phyloP scores from a whole-genome alignment of 2,888 invertebrate genomes.

The Lithophane leautieri region DNA sequence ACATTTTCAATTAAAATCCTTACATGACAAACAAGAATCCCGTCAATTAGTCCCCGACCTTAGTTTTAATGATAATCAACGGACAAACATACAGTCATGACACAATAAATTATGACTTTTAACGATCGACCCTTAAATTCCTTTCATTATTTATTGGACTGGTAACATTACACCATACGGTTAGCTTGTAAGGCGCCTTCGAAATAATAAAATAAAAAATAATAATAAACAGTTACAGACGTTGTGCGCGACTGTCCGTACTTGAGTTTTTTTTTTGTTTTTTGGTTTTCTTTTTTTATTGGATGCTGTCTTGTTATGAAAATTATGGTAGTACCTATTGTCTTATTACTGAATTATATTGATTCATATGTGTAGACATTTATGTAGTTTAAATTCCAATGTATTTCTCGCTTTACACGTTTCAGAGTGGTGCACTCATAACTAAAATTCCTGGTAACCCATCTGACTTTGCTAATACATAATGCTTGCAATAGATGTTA shows the following conservation, averaged over 20 bases:
- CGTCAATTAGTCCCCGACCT: constrained; percentile 56
- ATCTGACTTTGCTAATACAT: background rate
- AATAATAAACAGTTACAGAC: constrained; percentile 23
- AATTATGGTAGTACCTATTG: constrained; percentile 13
- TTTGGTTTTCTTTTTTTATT: constrained; percentile 1
- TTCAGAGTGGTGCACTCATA: background rate
- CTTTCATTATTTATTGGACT: constrained; percentile 65
- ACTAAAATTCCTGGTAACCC: background rate
- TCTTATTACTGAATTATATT: constrained; percentile 14
- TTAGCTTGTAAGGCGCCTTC: constrained; percentile 44
- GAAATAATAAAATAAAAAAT: constrained; percentile 49
- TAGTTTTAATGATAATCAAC: constrained; percentile 59
- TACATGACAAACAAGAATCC: constrained; percentile 22
- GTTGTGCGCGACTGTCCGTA: constrained; percentile 54
- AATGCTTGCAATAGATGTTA: background rate
- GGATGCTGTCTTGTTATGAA: constrained; percentile 1
- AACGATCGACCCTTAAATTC: constrained; percentile 66
- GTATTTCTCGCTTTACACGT: background rate
- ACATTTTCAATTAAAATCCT: constrained; percentile 41
- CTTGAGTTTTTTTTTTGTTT: constrained; percentile 20
- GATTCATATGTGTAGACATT: background rate
- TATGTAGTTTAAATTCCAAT: constrained; percentile 2
- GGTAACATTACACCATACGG: constrained; percentile 64
- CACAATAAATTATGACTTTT: constrained; percentile 64
- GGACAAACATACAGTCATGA: constrained; percentile 41